Percentiles rank a stretch among this genome's conserved stretches.
Conservation (phyloP, 2,888 invertebrate species). For the Limnephilus rhombicus region DNA sequence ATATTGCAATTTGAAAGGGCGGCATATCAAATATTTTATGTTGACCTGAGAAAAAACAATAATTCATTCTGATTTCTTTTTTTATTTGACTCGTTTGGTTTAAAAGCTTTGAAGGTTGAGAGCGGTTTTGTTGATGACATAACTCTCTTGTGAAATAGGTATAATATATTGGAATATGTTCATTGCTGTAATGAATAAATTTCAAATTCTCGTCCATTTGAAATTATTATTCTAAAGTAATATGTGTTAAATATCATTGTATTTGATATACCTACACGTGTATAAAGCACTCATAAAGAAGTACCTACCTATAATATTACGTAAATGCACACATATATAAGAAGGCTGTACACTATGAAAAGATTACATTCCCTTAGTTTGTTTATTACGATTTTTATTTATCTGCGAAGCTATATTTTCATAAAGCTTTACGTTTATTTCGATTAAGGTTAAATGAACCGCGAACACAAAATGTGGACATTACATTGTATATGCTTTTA, state of each 20-base stretch:
- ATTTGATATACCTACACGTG: not conserved
- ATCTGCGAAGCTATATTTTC: not conserved
- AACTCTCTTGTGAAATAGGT: not conserved
- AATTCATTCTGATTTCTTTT: not conserved
- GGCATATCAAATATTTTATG: too few species aligned
- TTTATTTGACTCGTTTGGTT: not conserved
- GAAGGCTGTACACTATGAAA: not conserved
- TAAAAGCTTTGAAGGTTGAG: not conserved
- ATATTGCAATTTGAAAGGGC: too few species aligned
- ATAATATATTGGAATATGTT: too few species aligned
- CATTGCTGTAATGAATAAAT: not conserved
- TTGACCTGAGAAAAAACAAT: not conserved
- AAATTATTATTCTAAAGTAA: not conserved
- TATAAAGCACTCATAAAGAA: not conserved
- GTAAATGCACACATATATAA: not conserved
- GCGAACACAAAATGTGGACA: not conserved
- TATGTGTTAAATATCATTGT: not conserved
- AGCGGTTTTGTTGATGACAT: not conserved
- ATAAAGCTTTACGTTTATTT: not conserved
- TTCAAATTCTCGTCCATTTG: not conserved
- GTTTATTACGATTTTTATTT: not conserved
- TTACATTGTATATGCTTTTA: not conserved
- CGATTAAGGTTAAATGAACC: not conserved
- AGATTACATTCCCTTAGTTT: not conserved
- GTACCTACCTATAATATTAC: not conserved